Evolutionary conservation across 2,113 vertebrate species (phyloP).

Genomic region (Zosterops japonicus): DNA sequence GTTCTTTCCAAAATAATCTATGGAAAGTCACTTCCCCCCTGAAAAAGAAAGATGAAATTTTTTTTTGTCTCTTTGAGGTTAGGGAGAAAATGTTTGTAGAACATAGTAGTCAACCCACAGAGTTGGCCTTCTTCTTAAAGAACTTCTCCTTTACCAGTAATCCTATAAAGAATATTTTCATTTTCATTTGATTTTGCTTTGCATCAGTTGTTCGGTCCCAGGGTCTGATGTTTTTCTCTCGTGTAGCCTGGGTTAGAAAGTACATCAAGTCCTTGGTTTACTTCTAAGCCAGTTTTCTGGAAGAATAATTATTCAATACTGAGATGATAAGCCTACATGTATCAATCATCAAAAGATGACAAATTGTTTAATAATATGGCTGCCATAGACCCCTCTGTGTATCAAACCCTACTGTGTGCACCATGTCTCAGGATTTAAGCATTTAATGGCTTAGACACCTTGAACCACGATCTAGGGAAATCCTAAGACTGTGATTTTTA

Average conservation of each 20-base stretch:
- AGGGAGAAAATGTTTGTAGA: not conserved
- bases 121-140: not conserved
- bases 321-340: not conserved
- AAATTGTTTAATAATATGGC: not conserved
- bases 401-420: not conserved
- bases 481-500: not conserved
- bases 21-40: not conserved
- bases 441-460: not conserved
- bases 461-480: not conserved
- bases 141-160: slow-evolving; percentile 26
- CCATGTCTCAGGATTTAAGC: rapidly evolving
- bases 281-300: not conserved
- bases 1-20: not conserved
- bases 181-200: not conserved
- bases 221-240: not conserved
- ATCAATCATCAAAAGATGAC: not conserved
- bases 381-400: not conserved
- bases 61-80: not conserved
- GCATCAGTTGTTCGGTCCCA: not conserved
- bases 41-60: not conserved
- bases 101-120: not conserved
- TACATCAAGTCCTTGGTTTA: not conserved
- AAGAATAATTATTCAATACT: not conserved
- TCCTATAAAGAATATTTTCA: slow-evolving; percentile 11
- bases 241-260: not conserved